Evolutionary conservation across 2,888 invertebrate species (phyloP), one percentile per base, ranked within the genome.

Genomic region (Pandemis cinnamomeana): DNA sequence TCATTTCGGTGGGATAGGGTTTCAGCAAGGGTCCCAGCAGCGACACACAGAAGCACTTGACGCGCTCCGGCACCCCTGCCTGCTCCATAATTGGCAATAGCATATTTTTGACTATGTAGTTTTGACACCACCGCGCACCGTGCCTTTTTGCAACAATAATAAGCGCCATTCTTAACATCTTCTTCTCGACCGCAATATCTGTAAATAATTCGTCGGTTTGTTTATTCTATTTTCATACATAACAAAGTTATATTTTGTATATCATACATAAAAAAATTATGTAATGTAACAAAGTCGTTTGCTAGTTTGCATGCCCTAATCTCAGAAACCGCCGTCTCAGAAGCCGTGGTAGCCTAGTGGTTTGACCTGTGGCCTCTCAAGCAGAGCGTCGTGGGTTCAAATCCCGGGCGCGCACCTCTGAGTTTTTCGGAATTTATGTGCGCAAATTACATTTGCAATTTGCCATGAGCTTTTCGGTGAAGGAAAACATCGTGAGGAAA

Each of bases 1-100:
- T 91, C 93, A 94, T 94, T 27, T 90, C 87, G 6, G 77, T 77
- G 3, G 93, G 92, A 76, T 89, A 94, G 0, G 94, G 94, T 78
- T 91, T 91, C 63, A 92, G 76, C 48, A 94, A 76, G 0, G 92
- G 88, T 5, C 94, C 94, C 71, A 94, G 78, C 75, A 91, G 76
- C 7, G 87, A 84, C 6, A 92, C 79, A 77, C 91, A 91, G 80
- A 92, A 93, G 71, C 80, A 78, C 78, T 86, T 91, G 20, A 84
- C 81, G 70, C 75, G 80, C 6, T 84, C 81, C 0, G 85, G 75
- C 8, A 81, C 76, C 15, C 79, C 78, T n/a, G 84, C 77, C 27
- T 86, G 84, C 15, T 88, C 87, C 71, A 94, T 88, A 7, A 91
- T 82, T 10, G 93, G 91, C 75, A 87, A 76, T 53, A 94, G 78